Evolutionary conservation across 2,797 vertebrate species (phyloP).

Genomic region (Natrix natrix): DNA sequence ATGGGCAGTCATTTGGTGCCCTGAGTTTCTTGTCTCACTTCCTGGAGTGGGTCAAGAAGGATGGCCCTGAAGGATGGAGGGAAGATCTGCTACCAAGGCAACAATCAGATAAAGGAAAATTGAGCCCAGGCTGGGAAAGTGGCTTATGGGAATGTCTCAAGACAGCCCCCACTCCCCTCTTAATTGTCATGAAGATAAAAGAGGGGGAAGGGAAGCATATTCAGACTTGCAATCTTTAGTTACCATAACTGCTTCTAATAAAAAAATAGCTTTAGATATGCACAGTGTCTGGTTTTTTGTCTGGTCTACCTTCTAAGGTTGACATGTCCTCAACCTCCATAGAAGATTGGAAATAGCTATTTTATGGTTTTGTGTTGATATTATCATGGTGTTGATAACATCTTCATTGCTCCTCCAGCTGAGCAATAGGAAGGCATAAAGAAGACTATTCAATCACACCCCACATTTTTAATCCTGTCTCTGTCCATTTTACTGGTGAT

Average conservation of each 20-base stretch:
- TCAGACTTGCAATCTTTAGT: background rate
- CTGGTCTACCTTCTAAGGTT: background rate
- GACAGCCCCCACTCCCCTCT: background rate
- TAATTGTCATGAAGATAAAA: background rate
- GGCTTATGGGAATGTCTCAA: background rate
- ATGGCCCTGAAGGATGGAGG: background rate
- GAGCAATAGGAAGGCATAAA: background rate
- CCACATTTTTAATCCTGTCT: background rate
- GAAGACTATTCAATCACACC: background rate
- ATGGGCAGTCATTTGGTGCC: background rate
- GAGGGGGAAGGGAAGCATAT: background rate
- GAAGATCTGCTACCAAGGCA: background rate
- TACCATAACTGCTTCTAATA: background rate
- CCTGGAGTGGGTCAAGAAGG: background rate
- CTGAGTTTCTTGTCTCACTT: background rate
- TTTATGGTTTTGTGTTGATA: background rate
- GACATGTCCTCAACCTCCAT: background rate
- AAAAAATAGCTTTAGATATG: background rate
- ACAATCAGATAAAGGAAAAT: background rate
- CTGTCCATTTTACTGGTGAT: background rate
- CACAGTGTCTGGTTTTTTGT: background rate
- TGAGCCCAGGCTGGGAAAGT: background rate
- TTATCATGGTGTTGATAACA: background rate
- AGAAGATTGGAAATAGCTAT: background rate
- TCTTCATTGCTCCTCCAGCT: background rate